Percentiles rank a stretch among this genome's conserved stretches.
These are phyloP conservation scores for Orthonyx spaldingii DNA, from an alignment of 2,113 vertebrate genomes.

Conservation along the genomic window DNA sequence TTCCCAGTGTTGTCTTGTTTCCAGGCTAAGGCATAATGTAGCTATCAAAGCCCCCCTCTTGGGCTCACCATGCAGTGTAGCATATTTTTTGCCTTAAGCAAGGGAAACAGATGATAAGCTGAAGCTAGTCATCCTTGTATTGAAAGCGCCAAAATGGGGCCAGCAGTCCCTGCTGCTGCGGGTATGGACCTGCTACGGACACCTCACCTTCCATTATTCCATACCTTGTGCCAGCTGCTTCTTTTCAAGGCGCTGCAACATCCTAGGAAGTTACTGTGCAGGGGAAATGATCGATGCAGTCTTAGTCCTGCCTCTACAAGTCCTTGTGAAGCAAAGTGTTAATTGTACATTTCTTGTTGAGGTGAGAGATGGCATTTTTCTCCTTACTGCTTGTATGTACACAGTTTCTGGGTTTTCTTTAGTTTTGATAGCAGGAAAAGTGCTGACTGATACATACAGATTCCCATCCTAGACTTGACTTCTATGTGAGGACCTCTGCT, in stretches of 20 bases:
- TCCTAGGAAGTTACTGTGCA: neutral
- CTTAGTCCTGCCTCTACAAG: neutral
- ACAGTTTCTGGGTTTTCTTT: neutral
- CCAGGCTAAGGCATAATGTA: neutral
- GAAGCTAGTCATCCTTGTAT: neutral
- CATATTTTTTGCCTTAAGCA: slow-evolving; percentile 27
- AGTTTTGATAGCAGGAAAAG: neutral
- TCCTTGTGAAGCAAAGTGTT: neutral
- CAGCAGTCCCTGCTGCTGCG: neutral
- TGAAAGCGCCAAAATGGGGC: neutral
- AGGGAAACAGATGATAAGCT: neutral
- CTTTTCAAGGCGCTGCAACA: neutral
- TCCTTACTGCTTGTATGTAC: neutral
- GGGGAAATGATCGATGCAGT: neutral
- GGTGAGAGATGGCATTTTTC: neutral
- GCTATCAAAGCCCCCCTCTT: neutral
- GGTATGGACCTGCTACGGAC: neutral
- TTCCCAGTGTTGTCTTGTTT: neutral
- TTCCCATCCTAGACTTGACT: neutral
- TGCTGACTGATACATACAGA: neutral
- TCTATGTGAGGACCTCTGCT: neutral
- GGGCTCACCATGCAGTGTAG: neutral
- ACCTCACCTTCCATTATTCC: neutral
- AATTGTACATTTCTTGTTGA: neutral
- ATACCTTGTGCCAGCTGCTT: neutral